Conservation (phyloP, 1,140 invertebrate genomes). For the Zaprionus africanus region DNA sequence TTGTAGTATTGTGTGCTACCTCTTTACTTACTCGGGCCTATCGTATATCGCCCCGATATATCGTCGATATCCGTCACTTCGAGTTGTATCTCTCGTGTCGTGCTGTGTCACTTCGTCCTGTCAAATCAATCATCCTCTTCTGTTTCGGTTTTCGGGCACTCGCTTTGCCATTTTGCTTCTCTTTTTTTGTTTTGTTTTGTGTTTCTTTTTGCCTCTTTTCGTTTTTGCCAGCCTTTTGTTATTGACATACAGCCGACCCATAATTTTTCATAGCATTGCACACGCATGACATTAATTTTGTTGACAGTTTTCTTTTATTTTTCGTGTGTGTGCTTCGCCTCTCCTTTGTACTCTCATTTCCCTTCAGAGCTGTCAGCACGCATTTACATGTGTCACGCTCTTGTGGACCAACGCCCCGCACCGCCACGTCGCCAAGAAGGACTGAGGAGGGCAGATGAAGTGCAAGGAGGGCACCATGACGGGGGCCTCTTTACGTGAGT, state of each 20-base stretch:
- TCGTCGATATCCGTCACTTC: conserved; percentile 33
- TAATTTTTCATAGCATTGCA: conserved; percentile 82
- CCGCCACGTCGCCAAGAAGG: background rate
- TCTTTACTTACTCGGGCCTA: background rate
- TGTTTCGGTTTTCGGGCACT: conserved; percentile 13
- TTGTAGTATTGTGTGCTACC: conserved; percentile 45
- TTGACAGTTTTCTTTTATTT: conserved; percentile 83
- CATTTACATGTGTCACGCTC: conserved; percentile 77
- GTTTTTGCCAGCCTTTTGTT: conserved; percentile 60
- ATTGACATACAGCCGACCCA: conserved; percentile 79
- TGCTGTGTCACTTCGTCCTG: conserved; percentile 55
- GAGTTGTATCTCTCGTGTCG: conserved; percentile 33
- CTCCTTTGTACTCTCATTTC: conserved; percentile 62
- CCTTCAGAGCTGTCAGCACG: conserved; percentile 71
- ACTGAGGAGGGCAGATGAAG: background rate
- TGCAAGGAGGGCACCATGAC: conserved; percentile 6
- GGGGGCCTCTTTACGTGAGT: conserved; percentile 39
- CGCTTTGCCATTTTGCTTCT: conserved; percentile 8
- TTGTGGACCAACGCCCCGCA: conserved; percentile 20
- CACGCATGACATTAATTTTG: conserved; percentile 84
- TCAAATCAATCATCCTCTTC: conserved; percentile 83
- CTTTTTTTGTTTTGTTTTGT: background rate
- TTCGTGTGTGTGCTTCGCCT: conserved; percentile 22
- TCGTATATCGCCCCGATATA: background rate
- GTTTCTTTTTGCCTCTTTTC: conserved; percentile 11